Percentiles rank a stretch among this genome's conserved stretches.
These are phyloP conservation scores for Gymnarchus niloticus DNA, from an alignment of 2,113 vertebrate species.

Conservation along the genomic window DNA sequence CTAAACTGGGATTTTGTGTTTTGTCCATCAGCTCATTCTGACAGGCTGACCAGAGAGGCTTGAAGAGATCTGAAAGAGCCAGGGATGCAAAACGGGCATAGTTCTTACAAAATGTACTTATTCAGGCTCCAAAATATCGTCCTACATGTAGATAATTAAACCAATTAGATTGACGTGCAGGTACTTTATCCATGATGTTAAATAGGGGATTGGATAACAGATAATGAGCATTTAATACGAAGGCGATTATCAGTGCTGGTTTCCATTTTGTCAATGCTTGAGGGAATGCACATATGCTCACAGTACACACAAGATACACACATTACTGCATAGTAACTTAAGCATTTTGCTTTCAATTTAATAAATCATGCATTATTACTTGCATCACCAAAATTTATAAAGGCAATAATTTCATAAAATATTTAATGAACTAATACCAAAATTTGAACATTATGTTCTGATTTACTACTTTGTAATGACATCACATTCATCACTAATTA, in stretches of 20 bases:
- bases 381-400: not conserved
- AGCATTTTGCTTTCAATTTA: not conserved
- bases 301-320: not conserved
- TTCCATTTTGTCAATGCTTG: slow-evolving; percentile 8
- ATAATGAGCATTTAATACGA: slow-evolving; percentile 14
- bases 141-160: slow-evolving; percentile 24
- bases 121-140: not conserved
- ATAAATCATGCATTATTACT: not conserved
- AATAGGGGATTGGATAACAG: not conserved
- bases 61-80: not conserved
- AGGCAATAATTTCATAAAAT: not conserved
- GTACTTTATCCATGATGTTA: slow-evolving; percentile 2
- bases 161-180: slow-evolving; percentile 25
- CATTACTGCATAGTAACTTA: not conserved
- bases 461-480: not conserved
- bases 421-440: not conserved
- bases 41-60: not conserved
- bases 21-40: not conserved
- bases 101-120: slow-evolving; percentile 6
- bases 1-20: slow-evolving; percentile 5
- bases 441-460: not conserved
- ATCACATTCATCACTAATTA: not conserved
- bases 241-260: slow-evolving; percentile 26
- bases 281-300: not conserved
- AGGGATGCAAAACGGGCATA: not conserved